Conservation (phyloP, 2,888 invertebrate species). For the Carcina quercana region DNA sequence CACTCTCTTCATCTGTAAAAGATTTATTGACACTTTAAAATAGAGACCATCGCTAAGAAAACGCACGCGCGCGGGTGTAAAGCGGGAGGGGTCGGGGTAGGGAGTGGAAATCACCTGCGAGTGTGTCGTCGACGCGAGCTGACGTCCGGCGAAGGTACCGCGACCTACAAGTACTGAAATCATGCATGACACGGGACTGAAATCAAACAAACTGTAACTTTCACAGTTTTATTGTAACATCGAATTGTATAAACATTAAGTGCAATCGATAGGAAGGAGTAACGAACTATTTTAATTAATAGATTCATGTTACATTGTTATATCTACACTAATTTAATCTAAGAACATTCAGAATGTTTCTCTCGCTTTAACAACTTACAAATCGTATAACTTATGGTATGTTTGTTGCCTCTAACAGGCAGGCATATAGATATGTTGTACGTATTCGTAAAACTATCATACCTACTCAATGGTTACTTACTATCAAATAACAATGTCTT, state of each 20-base stretch:
- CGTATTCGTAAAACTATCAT: no score
- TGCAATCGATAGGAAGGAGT: no score
- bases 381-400: no score
- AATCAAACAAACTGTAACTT: slow-evolving; percentile 46
- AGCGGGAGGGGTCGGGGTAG: slow-evolving; percentile 10
- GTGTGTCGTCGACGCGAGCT: slow-evolving; percentile 2
- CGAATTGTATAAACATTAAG: slow-evolving; percentile 8
- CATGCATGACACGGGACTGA: slow-evolving; percentile 18
- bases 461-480: no score
- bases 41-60: background rate
- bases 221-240: slow-evolving; percentile 42
- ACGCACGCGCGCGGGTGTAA: background rate
- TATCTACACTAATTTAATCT: no score
- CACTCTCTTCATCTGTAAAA: slow-evolving; percentile 59
- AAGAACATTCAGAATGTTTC: no score
- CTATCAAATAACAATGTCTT: no score
- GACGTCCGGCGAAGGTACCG: slow-evolving; percentile 9
- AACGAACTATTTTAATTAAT: no score
- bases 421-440: no score
- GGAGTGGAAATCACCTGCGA: slow-evolving; percentile 19
- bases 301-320: no score
- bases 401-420: no score
- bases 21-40: slow-evolving; percentile 5
- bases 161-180: slow-evolving; percentile 11
- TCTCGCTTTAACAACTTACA: no score